Conservation (phyloP, 2,797 vertebrate species). For the Philypnodon macrostomus region DNA sequence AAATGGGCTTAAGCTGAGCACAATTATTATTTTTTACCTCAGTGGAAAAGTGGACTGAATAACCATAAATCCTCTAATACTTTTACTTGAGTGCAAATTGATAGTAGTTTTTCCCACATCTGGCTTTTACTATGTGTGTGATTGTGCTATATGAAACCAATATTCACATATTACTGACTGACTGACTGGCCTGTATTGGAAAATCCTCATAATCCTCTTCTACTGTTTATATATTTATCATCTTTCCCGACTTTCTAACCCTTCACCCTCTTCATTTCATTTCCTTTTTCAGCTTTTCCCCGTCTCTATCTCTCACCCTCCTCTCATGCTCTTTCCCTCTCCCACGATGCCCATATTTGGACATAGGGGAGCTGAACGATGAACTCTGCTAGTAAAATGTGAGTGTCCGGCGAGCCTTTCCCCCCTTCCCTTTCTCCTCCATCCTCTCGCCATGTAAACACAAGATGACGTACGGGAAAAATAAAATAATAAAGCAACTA, state of each 20-base stretch:
- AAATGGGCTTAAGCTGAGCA: too few species aligned
- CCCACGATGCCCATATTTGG: conserved; percentile 71
- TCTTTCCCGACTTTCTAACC: too few species aligned
- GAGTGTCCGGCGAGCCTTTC: conserved; percentile 40
- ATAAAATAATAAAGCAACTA: conserved; percentile 26
- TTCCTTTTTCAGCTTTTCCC: conserved; percentile 30
- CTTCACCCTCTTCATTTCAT: conserved; percentile 17
- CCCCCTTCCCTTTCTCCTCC: conserved; percentile 9
- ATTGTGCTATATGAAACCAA: not conserved
- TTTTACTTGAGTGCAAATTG: not conserved
- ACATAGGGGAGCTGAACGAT: conserved; percentile 59
- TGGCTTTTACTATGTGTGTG: not conserved
- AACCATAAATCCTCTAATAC: too few species aligned
- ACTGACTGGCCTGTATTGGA: conserved; percentile 19
- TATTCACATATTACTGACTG: conserved; percentile 5
- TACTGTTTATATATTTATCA: conserved; percentile 7
- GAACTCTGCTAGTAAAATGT: conserved; percentile 53
- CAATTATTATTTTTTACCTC: too few species aligned
- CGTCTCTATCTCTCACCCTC: conserved; percentile 19
- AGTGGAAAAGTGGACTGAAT: too few species aligned
- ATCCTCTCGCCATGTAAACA: conserved; percentile 45
- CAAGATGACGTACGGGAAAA: conserved; percentile 17
- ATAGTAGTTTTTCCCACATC: not conserved
- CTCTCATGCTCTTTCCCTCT: conserved; percentile 33
- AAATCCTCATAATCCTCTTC: conserved; percentile 27